Percentiles rank a stretch among this genome's conserved stretches.
phyloP scores from a whole-genome alignment of 2,113 vertebrate species.

The Archilochus colubris region DNA sequence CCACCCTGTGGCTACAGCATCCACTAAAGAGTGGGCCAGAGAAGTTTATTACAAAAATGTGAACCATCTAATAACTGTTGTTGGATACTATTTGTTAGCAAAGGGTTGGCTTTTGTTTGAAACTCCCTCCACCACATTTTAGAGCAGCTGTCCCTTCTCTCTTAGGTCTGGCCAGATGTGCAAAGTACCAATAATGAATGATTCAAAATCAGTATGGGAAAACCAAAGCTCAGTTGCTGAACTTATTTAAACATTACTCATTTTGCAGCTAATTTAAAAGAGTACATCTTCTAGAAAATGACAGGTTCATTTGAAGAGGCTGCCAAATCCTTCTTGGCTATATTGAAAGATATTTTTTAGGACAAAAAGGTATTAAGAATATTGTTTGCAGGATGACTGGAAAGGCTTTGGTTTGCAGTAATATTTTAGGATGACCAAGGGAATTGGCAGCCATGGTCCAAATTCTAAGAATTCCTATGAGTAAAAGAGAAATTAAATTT shows the following conservation, averaged over 20 bases:
- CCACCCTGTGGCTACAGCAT: not conserved
- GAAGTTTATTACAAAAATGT: not conserved
- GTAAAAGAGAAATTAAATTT: not conserved
- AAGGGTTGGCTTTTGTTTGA: not conserved
- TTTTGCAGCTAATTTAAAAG: not conserved
- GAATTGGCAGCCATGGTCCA: not conserved
- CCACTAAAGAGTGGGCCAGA: not conserved
- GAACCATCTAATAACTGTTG: not conserved
- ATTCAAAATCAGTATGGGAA: not conserved
- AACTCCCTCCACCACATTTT: not conserved
- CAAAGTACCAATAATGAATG: not conserved
- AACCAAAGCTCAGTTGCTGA: not conserved
- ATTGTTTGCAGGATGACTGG: not conserved
- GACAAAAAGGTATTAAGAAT: not conserved
- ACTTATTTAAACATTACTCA: not conserved
- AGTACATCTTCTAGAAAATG: not conserved
- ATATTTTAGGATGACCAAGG: not conserved
- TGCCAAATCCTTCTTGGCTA: not conserved
- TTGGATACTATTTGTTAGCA: constrained; percentile 10
- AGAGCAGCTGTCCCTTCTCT: not conserved
- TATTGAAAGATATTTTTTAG: not conserved
- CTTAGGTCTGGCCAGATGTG: not conserved
- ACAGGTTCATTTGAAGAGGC: not conserved
- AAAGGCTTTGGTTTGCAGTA: not conserved
- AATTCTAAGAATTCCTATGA: not conserved